phyloP scores from a whole-genome alignment of 2,888 invertebrate species.

The Scaptodrosophila latifasciaeformis region DNA sequence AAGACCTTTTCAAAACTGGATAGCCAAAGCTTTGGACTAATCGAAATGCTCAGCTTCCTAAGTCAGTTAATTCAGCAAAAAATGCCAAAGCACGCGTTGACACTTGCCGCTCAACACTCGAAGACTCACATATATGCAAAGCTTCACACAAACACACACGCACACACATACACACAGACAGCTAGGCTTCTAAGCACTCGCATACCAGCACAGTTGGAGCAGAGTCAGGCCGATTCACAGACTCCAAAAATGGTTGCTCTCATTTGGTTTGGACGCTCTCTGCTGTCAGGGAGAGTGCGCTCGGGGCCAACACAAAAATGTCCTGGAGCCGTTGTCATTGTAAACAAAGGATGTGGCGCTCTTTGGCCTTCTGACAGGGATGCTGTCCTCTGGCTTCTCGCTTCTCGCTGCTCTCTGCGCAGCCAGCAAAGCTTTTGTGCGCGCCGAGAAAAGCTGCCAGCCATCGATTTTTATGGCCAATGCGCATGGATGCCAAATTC shows the following conservation, averaged over 20 bases:
- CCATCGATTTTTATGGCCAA: slow-evolving; percentile 44
- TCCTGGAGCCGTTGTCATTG: slow-evolving; percentile 47
- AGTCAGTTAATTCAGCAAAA: slow-evolving; percentile 27
- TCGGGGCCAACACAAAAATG: slow-evolving; percentile 45
- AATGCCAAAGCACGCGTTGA: slow-evolving; percentile 65
- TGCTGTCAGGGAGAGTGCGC: slow-evolving; percentile 40
- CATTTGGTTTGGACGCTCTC: slow-evolving; percentile 41
- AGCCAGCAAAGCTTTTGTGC: slow-evolving; percentile 39
- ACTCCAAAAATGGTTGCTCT: background rate
- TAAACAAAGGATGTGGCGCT: slow-evolving; percentile 52
- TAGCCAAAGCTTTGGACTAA: no score
- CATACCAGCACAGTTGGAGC: slow-evolving; percentile 26
- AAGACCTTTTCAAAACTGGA: no score
- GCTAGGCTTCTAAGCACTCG: no score
- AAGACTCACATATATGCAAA: slow-evolving; percentile 20
- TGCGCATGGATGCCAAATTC: slow-evolving; percentile 50
- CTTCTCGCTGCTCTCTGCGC: slow-evolving; percentile 36
- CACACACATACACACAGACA: slow-evolving; percentile 6
- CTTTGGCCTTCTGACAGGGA: slow-evolving; percentile 32
- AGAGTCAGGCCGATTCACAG: background rate
- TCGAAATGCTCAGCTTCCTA: no score
- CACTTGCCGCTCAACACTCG: slow-evolving; percentile 61
- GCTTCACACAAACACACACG: slow-evolving; percentile 2
- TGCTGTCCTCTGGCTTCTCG: slow-evolving; percentile 8
- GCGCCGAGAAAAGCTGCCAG: slow-evolving; percentile 36